Evolutionary conservation across 2,797 vertebrate genomes (phyloP).

Genomic region (Leontopithecus rosalia): DNA sequence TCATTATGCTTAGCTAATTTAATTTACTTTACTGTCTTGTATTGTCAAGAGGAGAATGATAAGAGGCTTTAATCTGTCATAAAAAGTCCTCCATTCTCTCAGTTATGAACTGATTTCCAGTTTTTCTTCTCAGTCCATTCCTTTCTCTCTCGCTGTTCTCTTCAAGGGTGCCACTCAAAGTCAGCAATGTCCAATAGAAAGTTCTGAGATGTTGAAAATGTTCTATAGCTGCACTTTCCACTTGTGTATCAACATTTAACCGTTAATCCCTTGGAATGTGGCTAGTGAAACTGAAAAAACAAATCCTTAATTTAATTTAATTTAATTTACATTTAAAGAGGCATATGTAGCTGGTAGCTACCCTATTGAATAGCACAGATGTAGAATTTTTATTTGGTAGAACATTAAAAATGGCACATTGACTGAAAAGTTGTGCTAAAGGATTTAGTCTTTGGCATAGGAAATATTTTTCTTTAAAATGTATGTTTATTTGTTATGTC

Average conservation of each 20-base stretch:
- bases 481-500: not conserved
- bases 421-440: not conserved
- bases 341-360: not conserved
- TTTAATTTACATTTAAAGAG: not conserved
- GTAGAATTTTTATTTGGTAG: not conserved
- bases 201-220: not conserved
- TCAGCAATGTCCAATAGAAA: not conserved
- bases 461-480: not conserved
- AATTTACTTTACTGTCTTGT: not conserved
- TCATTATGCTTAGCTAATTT: not conserved
- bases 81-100: not conserved
- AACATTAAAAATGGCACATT: not conserved
- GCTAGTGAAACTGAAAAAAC: not conserved
- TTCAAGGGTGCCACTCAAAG: fast-evolving
- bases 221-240: not conserved
- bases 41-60: not conserved
- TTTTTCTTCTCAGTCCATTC: not conserved
- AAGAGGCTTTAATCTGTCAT: not conserved
- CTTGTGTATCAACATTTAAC: not conserved
- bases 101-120: not conserved
- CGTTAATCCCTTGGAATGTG: not conserved
- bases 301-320: not conserved
- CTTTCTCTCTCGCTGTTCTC: not conserved
- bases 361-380: not conserved
- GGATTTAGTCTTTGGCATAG: not conserved